phyloP scores from a whole-genome alignment of 2,888 invertebrate genomes.

The Lasioglossum lativentre region DNA sequence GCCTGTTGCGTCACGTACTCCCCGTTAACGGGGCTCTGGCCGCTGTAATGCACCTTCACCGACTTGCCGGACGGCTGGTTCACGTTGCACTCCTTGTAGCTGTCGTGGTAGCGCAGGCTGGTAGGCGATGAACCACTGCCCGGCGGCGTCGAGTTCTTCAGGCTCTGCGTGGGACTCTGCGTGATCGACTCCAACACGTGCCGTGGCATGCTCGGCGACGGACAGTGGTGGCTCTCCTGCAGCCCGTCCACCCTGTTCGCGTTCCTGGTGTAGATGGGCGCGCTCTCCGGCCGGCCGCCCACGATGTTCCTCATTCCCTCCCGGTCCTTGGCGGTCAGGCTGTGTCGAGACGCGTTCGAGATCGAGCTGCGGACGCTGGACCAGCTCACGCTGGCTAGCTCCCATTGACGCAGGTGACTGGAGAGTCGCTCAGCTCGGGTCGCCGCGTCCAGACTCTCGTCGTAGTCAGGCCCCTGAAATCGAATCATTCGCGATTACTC shows the following conservation, averaged over 20 bases:
- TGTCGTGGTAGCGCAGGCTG: constrained; percentile 75
- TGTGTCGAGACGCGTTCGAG: constrained; percentile 70
- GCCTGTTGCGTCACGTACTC: constrained; percentile 79
- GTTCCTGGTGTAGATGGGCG: constrained; percentile 79
- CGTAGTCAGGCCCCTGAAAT: constrained; percentile 92
- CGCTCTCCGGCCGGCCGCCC: constrained; percentile 81
- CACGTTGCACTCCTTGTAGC: constrained; percentile 70
- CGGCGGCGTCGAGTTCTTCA: constrained; percentile 77
- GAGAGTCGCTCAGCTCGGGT: constrained; percentile 89
- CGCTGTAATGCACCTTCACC: constrained; percentile 63
- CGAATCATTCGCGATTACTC: background rate
- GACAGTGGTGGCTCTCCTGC: constrained; percentile 75
- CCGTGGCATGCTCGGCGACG: constrained; percentile 81
- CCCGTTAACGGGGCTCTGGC: constrained; percentile 75
- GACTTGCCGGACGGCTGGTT: constrained; percentile 62
- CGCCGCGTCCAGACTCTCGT: constrained; percentile 90
- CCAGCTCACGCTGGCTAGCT: constrained; percentile 88
- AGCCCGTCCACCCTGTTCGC: constrained; percentile 81
- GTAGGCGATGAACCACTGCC: constrained; percentile 73
- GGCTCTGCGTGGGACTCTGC: constrained; percentile 81
- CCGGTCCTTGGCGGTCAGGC: constrained; percentile 78
- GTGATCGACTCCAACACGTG: constrained; percentile 82
- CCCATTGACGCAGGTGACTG: constrained; percentile 91
- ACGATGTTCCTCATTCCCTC: constrained; percentile 82
- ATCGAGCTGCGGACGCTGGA: constrained; percentile 73